Conservation (phyloP, 92 coral and sea anemone species). For the Epizoanthus ramosus region DNA sequence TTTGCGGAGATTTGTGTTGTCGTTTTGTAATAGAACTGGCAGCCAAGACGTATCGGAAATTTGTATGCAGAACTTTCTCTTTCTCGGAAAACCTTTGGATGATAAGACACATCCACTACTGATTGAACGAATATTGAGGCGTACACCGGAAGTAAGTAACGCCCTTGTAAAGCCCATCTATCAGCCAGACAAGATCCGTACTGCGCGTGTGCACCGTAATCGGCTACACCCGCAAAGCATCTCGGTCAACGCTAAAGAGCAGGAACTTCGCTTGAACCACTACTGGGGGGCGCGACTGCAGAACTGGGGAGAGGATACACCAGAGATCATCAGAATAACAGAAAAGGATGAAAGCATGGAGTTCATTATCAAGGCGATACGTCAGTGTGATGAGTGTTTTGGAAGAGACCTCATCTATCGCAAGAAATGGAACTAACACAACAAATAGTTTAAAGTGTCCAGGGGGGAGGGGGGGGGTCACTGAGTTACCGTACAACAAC, state of each 20-base stretch:
- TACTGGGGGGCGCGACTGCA: conserved; percentile 88
- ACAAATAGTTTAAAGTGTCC: too few species aligned
- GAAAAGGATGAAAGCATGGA: conserved; percentile 52
- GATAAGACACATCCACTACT: conserved; percentile 35
- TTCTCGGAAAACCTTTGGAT: conserved; percentile 53
- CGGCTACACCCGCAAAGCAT: background rate
- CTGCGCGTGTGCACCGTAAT: conserved; percentile 50
- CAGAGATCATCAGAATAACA: conserved; percentile 59
- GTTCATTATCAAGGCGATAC: conserved; percentile 45
- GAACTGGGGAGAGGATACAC: conserved; percentile 83
- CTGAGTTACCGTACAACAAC: too few species aligned
- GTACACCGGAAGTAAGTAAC: conserved; percentile 36
- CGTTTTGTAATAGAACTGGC: background rate
- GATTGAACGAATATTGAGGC: conserved; percentile 48
- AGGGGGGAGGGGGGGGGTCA: too few species aligned
- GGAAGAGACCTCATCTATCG: background rate
- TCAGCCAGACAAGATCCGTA: conserved; percentile 24
- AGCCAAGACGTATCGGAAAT: conserved; percentile 38
- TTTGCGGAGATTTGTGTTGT: conserved; percentile 27
- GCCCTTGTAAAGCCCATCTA: conserved; percentile 50
- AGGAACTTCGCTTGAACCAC: conserved; percentile 65
- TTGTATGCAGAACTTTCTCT: conserved; percentile 40
- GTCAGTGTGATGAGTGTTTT: conserved; percentile 35
- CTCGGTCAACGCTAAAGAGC: conserved; percentile 17
- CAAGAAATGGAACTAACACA: conserved; percentile 15